Evolutionary conservation across 1,140 invertebrate genomes (phyloP), one percentile per base, ranked within the genome.

Genomic region (Prorops nasuta): DNA sequence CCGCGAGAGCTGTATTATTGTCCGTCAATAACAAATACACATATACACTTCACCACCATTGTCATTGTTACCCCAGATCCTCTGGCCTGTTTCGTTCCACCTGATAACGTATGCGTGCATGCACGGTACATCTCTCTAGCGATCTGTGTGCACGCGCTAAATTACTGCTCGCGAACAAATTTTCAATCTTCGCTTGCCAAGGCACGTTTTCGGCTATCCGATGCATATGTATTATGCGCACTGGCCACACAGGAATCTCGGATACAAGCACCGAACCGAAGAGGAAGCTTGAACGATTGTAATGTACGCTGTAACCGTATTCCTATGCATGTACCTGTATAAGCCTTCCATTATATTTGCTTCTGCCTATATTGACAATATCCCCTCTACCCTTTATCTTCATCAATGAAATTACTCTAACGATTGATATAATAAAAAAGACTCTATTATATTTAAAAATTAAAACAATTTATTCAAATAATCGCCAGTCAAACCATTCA

Each of bases 21-120:
- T 46, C 49, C 55, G 40, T 47, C 49, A 63, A 60, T 59, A 55
- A 59, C 58, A 55, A 58, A 49, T 60, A 49, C n/a, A n/a, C n/a
- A n/a, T 51, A 40, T 49, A 57, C 52, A 54, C 44, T 48, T 46
- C 18, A 10, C 15, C 47, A 36, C 49, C 48, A 57, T 56, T 51
- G 47, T 41, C 46, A 35, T 49, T 55, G 50, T 55, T 58, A 58
- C 53, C 47, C 46, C 44, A 47, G 52, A 55, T 51, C 37, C 55
- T 43, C 45, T 21, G 50, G 19, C 47, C 43, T 39, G 34, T 42
- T 19, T 45, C 17, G 22, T 36, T 32, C 20, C 42, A 44, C 48
- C 40, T 40, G 37, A 44, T 50, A 40, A 36, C 19, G 20, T 34
- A 7, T 18, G 31, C 15, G 15, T 43, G 28, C 38, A 46, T 34